Evolutionary conservation across 2,888 invertebrate species (phyloP).

Genomic region (Aricia artaxerxes): DNA sequence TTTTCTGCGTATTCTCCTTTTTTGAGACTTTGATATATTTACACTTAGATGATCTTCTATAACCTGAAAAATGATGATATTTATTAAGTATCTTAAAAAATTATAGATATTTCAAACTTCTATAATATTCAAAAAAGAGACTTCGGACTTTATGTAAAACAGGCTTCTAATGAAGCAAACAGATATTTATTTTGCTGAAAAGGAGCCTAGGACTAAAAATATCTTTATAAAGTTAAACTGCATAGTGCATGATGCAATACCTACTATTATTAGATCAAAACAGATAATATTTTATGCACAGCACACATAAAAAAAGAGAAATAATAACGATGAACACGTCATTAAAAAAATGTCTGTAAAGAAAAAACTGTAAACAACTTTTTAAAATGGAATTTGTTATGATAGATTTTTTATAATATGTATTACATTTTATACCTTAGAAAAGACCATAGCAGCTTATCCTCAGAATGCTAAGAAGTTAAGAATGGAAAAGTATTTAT

Average conservation of each 20-base stretch:
- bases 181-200: not conserved
- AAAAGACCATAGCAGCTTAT: conserved; percentile 59
- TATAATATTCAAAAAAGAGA: not conserved
- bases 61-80: conserved; percentile 32
- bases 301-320: too few relatives aligned
- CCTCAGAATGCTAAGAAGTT: conserved; percentile 61
- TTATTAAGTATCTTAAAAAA: not conserved
- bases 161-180: not conserved
- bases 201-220: not conserved
- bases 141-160: not conserved
- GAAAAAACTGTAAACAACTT: too few relatives aligned
- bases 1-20: conserved; percentile 57
- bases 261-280: too few relatives aligned
- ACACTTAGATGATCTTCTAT: conserved; percentile 33
- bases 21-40: conserved; percentile 48
- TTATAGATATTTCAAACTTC: not conserved
- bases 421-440: conserved; percentile 53
- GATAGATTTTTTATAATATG: too few relatives aligned
- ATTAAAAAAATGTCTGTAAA: too few relatives aligned
- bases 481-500: conserved; percentile 24
- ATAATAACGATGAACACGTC: too few relatives aligned
- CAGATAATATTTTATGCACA: too few relatives aligned
- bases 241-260: not conserved
- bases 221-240: not conserved
- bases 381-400: too few relatives aligned